Evolutionary conservation across 2,113 vertebrate species (phyloP).

Genomic region (Catagonus wagneri): DNA sequence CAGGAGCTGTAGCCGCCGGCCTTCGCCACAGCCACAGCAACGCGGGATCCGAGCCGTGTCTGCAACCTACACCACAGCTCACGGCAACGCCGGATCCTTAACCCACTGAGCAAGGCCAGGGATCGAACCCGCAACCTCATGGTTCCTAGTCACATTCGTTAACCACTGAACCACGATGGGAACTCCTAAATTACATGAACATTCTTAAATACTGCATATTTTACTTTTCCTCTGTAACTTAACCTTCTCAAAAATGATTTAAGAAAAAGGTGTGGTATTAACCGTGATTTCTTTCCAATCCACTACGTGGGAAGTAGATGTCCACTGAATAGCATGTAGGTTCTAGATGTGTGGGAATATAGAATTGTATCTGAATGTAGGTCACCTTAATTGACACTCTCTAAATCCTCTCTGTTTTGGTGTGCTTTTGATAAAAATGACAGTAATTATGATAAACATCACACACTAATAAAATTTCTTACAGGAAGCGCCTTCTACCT

Average conservation of each 20-base stretch:
- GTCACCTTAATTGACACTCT: slow-evolving; percentile 24
- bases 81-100: too few relatives aligned
- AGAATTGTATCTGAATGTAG: not conserved
- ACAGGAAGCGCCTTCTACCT: not conserved
- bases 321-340: not conserved
- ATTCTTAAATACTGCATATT: slow-evolving; percentile 16
- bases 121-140: too few relatives aligned
- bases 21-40: too few relatives aligned
- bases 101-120: too few relatives aligned
- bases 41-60: too few relatives aligned
- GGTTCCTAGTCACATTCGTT: too few relatives aligned
- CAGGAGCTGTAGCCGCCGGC: too few relatives aligned
- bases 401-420: slow-evolving; percentile 30
- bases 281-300: slow-evolving; percentile 23
- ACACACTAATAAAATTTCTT: slow-evolving; percentile 46
- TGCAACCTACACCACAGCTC: too few relatives aligned
- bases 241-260: not conserved
- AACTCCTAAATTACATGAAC: not conserved
- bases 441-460: not conserved
- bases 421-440: slow-evolving; percentile 26
- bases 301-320: not conserved
- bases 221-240: slow-evolving; percentile 44
- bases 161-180: too few relatives aligned
- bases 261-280: not conserved
- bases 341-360: not conserved